Percentiles rank a stretch among this genome's conserved stretches.
These are phyloP conservation scores for Archaeoteleia sp. DNA, from an alignment of 2,888 invertebrate species.

Conservation along the genomic window DNA sequence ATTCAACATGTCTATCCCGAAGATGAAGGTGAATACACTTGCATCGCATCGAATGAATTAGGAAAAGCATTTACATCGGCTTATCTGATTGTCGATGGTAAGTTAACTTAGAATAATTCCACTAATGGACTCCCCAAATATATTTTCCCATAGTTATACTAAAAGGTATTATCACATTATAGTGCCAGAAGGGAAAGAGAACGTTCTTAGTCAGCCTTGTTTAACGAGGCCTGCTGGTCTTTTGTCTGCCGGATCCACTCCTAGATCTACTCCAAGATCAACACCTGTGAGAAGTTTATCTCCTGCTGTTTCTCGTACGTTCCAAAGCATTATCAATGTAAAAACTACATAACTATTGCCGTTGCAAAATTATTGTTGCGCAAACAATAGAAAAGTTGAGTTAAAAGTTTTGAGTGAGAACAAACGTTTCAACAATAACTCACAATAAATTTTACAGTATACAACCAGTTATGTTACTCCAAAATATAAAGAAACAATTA, in stretches of 20 bases:
- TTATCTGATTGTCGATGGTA: constrained; percentile 89
- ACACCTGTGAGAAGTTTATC: constrained; percentile 84
- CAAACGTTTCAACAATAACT: no score
- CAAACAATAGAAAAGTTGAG: background rate
- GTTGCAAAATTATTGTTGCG: no score
- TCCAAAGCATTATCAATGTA: background rate
- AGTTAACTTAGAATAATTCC: no score
- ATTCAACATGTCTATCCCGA: constrained; percentile 88
- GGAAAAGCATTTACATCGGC: constrained; percentile 89
- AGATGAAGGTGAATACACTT: constrained; percentile 92
- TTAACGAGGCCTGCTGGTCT: constrained; percentile 82
- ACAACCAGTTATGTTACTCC: no score
- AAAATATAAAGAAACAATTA: no score
- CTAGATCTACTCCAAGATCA: constrained; percentile 82
- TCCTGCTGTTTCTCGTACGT: constrained; percentile 75
- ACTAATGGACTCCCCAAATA: no score
- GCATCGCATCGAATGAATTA: constrained; percentile 88
- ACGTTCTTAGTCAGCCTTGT: constrained; percentile 80
- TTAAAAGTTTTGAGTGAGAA: no score
- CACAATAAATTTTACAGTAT: no score
- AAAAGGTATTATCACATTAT: constrained; percentile 42
- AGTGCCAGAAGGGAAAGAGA: constrained; percentile 91
- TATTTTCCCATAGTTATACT: no score
- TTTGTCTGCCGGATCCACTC: constrained; percentile 80
- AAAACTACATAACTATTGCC: no score